These are phyloP conservation scores for Drosophila prostipennis DNA, from an alignment of 2,888 invertebrate genomes.

Conservation along the genomic window DNA sequence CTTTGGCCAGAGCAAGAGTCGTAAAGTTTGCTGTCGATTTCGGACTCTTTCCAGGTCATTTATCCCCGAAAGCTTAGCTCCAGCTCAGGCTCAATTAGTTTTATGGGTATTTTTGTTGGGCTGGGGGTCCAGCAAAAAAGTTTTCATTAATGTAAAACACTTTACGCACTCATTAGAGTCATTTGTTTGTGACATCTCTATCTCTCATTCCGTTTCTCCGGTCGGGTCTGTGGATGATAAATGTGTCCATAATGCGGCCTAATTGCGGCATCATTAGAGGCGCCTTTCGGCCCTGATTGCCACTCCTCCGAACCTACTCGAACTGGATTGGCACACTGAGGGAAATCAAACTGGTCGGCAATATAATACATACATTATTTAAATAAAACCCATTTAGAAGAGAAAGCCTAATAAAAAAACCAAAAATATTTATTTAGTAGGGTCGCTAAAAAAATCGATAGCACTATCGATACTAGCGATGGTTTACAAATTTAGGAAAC, in stretches of 20 bases:
- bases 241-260: slow-evolving; percentile 68
- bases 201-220: slow-evolving; percentile 3
- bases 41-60: slow-evolving; percentile 69
- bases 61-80: slow-evolving; percentile 32
- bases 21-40: slow-evolving; percentile 24
- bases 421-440: no score
- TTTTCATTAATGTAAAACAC: slow-evolving; percentile 47
- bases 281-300: slow-evolving; percentile 50
- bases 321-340: slow-evolving; percentile 22
- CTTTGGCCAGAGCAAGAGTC: slow-evolving; percentile 30
- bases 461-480: no score
- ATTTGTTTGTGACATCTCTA: slow-evolving; percentile 43
- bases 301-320: slow-evolving; percentile 23
- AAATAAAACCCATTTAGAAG: not conserved
- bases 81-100: slow-evolving; percentile 60
- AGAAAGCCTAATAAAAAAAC: no score
- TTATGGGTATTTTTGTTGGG: slow-evolving; percentile 38
- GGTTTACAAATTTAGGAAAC: no score
- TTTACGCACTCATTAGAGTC: slow-evolving; percentile 45
- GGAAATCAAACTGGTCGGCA: not conserved
- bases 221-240: slow-evolving; percentile 55
- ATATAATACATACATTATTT: not conserved
- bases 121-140: slow-evolving; percentile 16
- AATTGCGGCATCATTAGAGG: slow-evolving; percentile 68
- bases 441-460: no score